Evolutionary conservation across 2,888 invertebrate genomes (phyloP).

Genomic region (Thereva unica): DNA sequence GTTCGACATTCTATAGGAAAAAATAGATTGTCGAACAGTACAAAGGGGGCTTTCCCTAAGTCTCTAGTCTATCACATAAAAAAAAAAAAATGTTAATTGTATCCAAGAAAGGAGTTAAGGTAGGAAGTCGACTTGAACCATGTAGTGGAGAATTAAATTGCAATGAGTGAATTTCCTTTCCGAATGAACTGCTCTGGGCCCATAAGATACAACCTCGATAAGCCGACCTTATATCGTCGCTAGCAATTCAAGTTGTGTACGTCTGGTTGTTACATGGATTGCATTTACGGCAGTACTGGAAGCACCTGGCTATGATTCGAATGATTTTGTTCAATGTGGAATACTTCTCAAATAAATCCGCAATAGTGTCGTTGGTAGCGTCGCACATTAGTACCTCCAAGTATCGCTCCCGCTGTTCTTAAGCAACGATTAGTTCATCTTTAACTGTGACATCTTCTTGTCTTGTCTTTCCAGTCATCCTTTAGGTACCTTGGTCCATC

Average conservation of each 20-base stretch:
- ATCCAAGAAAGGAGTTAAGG: too few species aligned
- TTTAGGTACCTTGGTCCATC: slow-evolving; percentile 42
- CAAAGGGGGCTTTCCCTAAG: too few species aligned
- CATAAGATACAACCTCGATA: not conserved
- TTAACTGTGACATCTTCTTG: not conserved
- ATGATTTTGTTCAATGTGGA: not conserved
- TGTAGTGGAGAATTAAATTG: too few species aligned
- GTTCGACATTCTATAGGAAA: too few species aligned
- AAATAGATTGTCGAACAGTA: too few species aligned
- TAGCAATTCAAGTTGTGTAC: not conserved
- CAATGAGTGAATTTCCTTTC: not conserved
- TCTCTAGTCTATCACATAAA: too few species aligned
- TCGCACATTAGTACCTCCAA: not conserved
- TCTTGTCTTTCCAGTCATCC: not conserved
- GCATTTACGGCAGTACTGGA: not conserved
- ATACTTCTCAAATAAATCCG: slow-evolving; percentile 2
- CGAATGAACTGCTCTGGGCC: not conserved
- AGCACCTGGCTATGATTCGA: not conserved
- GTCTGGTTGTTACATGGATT: too few species aligned
- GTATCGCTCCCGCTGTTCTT: not conserved
- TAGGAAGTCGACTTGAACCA: too few species aligned
- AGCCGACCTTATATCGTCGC: not conserved
- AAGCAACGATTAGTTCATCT: not conserved
- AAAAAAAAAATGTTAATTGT: too few species aligned
- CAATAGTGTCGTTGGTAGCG: not conserved